Conservation (phyloP, 2,113 vertebrate species). For the Dendrocopos noguchii region DNA sequence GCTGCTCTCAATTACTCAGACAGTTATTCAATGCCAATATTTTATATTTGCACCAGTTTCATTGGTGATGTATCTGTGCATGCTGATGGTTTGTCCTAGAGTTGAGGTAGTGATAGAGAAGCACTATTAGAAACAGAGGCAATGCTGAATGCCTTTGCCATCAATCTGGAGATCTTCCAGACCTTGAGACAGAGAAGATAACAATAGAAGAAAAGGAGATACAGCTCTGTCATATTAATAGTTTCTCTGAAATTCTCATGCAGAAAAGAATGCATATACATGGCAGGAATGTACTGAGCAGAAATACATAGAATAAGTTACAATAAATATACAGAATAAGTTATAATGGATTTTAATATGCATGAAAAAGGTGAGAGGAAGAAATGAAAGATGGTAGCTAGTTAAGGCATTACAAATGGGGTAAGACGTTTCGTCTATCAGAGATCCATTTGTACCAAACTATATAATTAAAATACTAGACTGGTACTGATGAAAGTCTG, state of each 20-base stretch:
- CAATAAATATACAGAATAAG: not conserved
- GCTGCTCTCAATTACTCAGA: not conserved
- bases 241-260: not conserved
- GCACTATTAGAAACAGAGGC: not conserved
- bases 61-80: not conserved
- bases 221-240: accelerated
- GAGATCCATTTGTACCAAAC: not conserved
- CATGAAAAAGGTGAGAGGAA: not conserved
- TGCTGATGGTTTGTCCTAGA: not conserved
- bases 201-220: not conserved
- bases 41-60: not conserved
- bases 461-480: not conserved
- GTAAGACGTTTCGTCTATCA: constrained; percentile 9
- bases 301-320: not conserved
- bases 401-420: not conserved
- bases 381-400: not conserved
- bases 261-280: not conserved
- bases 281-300: not conserved
- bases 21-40: not conserved
- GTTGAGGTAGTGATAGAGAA: not conserved
- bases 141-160: not conserved
- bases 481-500: not conserved
- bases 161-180: not conserved
- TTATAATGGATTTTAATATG: not conserved
- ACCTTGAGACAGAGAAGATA: not conserved